phyloP scores from a whole-genome alignment of 2,888 invertebrate genomes.

The Thymelicus sylvestris region DNA sequence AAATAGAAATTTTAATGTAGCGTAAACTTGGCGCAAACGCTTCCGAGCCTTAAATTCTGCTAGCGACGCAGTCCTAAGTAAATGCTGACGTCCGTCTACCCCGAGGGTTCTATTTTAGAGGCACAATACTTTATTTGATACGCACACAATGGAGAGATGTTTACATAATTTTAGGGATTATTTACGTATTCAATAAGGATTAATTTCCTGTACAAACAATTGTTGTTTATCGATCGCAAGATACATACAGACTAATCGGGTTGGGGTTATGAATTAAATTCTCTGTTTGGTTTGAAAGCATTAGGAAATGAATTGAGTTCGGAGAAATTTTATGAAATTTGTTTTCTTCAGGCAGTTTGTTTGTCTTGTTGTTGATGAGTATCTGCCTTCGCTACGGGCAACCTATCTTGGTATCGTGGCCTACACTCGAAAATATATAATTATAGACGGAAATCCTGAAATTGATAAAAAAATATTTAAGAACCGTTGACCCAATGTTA shows the following conservation, averaged over 20 bases:
- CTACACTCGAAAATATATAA: too few relatives aligned
- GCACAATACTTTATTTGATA: conserved; percentile 38
- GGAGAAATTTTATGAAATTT: too few relatives aligned
- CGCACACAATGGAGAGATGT: conserved; percentile 31
- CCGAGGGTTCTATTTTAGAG: conserved; percentile 35
- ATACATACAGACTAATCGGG: conserved; percentile 24
- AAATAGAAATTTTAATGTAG: neutral
- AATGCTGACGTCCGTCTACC: conserved; percentile 37
- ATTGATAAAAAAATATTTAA: too few relatives aligned
- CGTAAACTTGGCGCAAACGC: conserved; percentile 17
- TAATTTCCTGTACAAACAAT: conserved; percentile 34
- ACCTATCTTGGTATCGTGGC: too few relatives aligned
- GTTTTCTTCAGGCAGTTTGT: too few relatives aligned
- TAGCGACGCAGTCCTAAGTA: conserved; percentile 39
- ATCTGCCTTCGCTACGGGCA: too few relatives aligned
- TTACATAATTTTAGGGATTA: conserved; percentile 38
- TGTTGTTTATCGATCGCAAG: conserved; percentile 33
- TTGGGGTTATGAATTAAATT: conserved; percentile 30
- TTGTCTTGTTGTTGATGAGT: too few relatives aligned
- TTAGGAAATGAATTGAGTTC: conserved; percentile 5
- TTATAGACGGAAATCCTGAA: too few relatives aligned
- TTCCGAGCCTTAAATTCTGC: conserved; percentile 16
- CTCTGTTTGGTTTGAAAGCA: conserved; percentile 33
- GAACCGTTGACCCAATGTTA: too few relatives aligned
- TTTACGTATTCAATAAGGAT: conserved; percentile 34